Conservation (phyloP, 2,888 invertebrate genomes). For the Lasioglossum figueresi region DNA sequence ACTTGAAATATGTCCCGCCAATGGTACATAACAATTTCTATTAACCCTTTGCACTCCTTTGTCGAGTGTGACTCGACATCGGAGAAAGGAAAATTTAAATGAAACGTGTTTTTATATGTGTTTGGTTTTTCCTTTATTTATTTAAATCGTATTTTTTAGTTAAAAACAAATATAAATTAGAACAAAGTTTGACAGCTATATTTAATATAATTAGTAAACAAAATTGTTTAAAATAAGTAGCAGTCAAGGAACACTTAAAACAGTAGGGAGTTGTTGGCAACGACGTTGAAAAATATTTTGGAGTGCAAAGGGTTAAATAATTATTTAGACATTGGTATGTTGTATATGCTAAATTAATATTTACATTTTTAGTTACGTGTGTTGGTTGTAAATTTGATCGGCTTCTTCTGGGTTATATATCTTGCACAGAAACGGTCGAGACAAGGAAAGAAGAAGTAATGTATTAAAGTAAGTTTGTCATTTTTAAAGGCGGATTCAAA, state of each 20-base stretch:
- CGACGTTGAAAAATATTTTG: too few relatives aligned
- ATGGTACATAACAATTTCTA: slow-evolving; percentile 84
- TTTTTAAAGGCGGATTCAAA: neutral
- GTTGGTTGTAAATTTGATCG: slow-evolving; percentile 90
- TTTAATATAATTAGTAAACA: too few relatives aligned
- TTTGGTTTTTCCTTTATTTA: too few relatives aligned
- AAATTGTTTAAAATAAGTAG: too few relatives aligned
- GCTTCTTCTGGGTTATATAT: slow-evolving; percentile 92
- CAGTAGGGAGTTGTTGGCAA: too few relatives aligned
- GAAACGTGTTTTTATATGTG: too few relatives aligned
- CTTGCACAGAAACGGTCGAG: slow-evolving; percentile 89
- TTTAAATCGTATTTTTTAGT: too few relatives aligned
- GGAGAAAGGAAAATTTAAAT: too few relatives aligned
- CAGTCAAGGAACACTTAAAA: too few relatives aligned
- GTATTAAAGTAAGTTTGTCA: slow-evolving; percentile 8
- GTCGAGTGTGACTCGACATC: too few relatives aligned
- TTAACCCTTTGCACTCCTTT: neutral
- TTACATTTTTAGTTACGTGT: slow-evolving; percentile 87
- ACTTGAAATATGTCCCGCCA: slow-evolving; percentile 90
- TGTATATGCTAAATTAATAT: neutral
- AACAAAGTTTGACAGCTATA: too few relatives aligned
- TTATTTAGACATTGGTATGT: neutral
- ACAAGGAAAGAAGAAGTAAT: slow-evolving; percentile 65
- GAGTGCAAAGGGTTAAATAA: neutral
- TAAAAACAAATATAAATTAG: too few relatives aligned